Evolutionary conservation across 2,888 invertebrate genomes (phyloP).

Genomic region (Tanypteryx hageni): DNA sequence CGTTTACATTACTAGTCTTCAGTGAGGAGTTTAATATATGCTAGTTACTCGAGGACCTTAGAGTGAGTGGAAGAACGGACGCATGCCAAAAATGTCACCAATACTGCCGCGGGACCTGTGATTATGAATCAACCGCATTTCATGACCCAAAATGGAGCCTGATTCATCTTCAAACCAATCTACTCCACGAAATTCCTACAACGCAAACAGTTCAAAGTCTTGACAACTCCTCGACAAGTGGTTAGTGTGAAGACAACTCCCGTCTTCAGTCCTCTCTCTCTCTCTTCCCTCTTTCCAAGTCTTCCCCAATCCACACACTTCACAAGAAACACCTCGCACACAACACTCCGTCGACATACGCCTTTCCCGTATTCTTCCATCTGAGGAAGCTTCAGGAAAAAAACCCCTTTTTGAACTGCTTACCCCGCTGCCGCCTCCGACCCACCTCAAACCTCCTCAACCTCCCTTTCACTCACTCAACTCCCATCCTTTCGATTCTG

Average conservation of each 20-base stretch:
- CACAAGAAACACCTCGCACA: neutral
- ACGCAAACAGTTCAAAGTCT: slow-evolving; percentile 31
- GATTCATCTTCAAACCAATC: slow-evolving; percentile 33
- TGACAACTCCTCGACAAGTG: slow-evolving; percentile 59
- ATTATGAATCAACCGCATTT: slow-evolving; percentile 24
- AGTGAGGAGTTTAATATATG: slow-evolving; percentile 3
- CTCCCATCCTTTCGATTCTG: neutral
- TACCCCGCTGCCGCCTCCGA: too few relatives aligned
- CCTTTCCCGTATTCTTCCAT: neutral
- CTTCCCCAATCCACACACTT: neutral
- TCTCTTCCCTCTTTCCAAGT: neutral
- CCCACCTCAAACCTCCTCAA: neutral
- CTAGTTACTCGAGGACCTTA: neutral
- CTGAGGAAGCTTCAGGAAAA: neutral
- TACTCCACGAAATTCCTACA: slow-evolving; percentile 29
- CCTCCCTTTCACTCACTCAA: neutral
- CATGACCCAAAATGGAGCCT: slow-evolving; percentile 41
- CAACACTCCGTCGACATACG: neutral
- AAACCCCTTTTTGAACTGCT: neutral
- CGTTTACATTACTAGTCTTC: slow-evolving; percentile 16
- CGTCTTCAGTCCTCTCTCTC: neutral
- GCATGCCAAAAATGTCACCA: neutral
- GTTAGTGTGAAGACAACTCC: slow-evolving; percentile 38
- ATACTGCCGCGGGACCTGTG: neutral
- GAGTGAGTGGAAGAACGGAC: neutral